Conservation (phyloP, 2,888 invertebrate genomes). For the Agrotis segetum region DNA sequence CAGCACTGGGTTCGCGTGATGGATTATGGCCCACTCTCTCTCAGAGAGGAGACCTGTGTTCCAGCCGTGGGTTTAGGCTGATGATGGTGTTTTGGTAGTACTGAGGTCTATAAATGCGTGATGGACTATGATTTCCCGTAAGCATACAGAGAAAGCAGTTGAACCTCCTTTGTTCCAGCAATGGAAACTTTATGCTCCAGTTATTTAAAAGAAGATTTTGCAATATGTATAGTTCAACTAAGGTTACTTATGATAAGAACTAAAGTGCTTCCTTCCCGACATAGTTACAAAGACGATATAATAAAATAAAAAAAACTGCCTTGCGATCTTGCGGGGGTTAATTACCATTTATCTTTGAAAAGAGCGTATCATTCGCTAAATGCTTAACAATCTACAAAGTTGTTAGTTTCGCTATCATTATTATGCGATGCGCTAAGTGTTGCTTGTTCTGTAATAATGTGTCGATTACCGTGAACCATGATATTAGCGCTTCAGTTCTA, state of each 20-base stretch:
- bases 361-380: slow-evolving; percentile 14
- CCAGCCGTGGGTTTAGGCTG: no score
- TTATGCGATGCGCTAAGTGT: slow-evolving; percentile 12
- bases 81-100: background rate
- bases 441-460: slow-evolving; percentile 23
- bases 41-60: no score
- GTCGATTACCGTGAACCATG: slow-evolving; percentile 19
- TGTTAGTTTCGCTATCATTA: slow-evolving; percentile 14
- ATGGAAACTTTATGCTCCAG: background rate
- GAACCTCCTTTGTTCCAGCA: background rate
- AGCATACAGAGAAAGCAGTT: no score
- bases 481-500: slow-evolving; percentile 3
- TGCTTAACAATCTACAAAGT: background rate
- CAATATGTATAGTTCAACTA: background rate
- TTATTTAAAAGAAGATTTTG: background rate
- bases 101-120: background rate
- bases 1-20: no score
- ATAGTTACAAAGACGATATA: background rate
- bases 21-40: no score
- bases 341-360: slow-evolving; percentile 20
- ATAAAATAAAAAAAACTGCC: background rate
- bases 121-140: no score
- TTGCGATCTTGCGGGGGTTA: slow-evolving; percentile 7
- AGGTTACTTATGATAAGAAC: slow-evolving; percentile 6
- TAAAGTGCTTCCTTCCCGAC: slow-evolving; percentile 14